Conservation (phyloP, 2,888 invertebrate genomes). For the Pristionchus maxplancki region DNA sequence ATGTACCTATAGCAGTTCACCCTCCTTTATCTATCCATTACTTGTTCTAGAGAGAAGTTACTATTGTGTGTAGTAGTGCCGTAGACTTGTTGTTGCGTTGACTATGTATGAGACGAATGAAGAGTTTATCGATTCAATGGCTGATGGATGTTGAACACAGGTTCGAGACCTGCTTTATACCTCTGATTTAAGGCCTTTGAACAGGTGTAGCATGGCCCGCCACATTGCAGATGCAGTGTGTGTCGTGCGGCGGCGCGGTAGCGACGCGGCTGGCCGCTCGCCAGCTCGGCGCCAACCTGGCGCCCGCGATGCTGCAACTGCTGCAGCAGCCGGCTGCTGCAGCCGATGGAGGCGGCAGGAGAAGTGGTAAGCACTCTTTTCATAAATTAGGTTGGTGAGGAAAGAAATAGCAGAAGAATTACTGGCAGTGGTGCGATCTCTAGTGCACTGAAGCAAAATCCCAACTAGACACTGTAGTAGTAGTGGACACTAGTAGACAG, state of each 20-base stretch:
- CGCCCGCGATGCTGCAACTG: background rate
- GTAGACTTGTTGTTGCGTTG: background rate
- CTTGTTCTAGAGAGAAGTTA: background rate
- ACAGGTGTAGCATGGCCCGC: background rate
- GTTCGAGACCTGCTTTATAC: conserved; percentile 26
- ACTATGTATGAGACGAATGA: conserved; percentile 4
- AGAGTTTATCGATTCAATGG: background rate
- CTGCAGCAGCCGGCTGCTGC: background rate
- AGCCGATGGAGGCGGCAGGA: background rate
- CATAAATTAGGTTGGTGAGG: background rate
- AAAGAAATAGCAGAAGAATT: no score
- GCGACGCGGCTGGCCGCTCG: conserved; percentile 39
- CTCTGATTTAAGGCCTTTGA: background rate
- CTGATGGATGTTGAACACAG: background rate
- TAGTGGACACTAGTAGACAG: no score
- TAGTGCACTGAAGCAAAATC: no score
- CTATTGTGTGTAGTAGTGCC: background rate
- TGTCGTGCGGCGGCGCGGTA: conserved; percentile 35
- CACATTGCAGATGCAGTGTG: conserved; percentile 26
- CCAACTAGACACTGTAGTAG: no score
- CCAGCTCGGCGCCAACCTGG: background rate
- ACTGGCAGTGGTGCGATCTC: no score
- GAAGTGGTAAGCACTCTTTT: background rate
- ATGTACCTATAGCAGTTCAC: background rate
- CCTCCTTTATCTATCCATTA: background rate